phyloP scores from a whole-genome alignment of 1,140 invertebrate species.

The Linepithema humile region DNA sequence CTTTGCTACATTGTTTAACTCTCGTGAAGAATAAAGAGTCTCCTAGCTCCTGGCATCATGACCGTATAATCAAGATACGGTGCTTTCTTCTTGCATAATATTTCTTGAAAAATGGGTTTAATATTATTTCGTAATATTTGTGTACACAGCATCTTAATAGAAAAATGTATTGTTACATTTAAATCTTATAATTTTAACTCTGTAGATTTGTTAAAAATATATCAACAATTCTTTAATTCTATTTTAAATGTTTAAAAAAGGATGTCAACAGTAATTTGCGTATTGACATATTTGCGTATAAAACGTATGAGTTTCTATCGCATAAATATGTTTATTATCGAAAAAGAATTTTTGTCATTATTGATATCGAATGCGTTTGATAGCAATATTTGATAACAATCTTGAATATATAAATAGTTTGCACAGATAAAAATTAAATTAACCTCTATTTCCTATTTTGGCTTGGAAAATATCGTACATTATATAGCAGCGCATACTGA shows the following conservation, averaged over 20 bases:
- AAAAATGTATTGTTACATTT: slow-evolving; percentile 31
- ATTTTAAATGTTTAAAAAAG: background rate
- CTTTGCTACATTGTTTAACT: slow-evolving; percentile 57
- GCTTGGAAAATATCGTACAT: background rate
- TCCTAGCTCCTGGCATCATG: slow-evolving; percentile 34
- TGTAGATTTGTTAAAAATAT: background rate
- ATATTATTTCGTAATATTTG: slow-evolving; percentile 41
- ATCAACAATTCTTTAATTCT: background rate
- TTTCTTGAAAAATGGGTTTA: slow-evolving; percentile 49
- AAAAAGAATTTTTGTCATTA: background rate
- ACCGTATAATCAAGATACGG: slow-evolving; percentile 54
- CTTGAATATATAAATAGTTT: background rate
- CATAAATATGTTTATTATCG: background rate
- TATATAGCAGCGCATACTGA: background rate
- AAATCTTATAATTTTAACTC: background rate
- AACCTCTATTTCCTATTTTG: background rate
- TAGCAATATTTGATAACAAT: too few relatives aligned
- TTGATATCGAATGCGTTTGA: background rate
- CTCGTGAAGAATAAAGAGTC: slow-evolving; percentile 40
- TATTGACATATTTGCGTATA: background rate
- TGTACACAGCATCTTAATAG: slow-evolving; percentile 6
- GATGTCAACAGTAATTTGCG: background rate
- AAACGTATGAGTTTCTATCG: background rate
- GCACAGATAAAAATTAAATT: background rate
- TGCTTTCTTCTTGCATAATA: slow-evolving; percentile 25